These are phyloP conservation scores for Thaleichthys pacificus DNA, from an alignment of 2,797 vertebrate genomes.

Conservation along the genomic window DNA sequence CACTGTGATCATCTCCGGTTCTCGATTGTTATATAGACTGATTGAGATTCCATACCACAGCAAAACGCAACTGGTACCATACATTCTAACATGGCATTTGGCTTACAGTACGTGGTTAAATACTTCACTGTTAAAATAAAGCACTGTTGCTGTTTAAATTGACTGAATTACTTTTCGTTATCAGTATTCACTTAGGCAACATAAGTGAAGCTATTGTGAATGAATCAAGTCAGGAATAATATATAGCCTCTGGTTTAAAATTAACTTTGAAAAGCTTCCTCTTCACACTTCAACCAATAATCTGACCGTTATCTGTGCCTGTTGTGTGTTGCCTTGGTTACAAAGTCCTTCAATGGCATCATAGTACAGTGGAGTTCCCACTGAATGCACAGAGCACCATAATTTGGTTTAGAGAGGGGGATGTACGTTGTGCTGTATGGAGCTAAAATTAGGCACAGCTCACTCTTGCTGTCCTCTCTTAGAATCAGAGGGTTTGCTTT, in stretches of 20 bases:
- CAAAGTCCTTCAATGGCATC: conserved; percentile 69
- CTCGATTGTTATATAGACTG: conserved; percentile 17
- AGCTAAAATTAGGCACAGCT: conserved; percentile 61
- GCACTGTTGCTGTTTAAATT: background rate
- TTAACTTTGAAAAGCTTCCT: conserved; percentile 51
- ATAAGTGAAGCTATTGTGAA: conserved; percentile 17
- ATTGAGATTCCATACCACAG: conserved; percentile 10
- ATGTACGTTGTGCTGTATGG: conserved; percentile 41
- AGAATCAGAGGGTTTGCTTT: conserved; percentile 49
- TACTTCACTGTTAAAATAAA: too few relatives aligned
- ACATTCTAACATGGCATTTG: background rate
- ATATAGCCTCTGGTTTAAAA: conserved; percentile 38
- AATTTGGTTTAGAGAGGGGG: conserved; percentile 51
- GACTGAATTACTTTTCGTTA: background rate
- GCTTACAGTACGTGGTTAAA: too few relatives aligned
- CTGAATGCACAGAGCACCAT: conserved; percentile 48
- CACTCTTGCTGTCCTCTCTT: conserved; percentile 31
- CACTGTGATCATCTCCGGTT: conserved; percentile 43
- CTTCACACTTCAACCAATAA: conserved; percentile 66
- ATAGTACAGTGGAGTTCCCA: conserved; percentile 58
- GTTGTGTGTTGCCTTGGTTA: conserved; percentile 81
- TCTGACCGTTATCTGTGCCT: conserved; percentile 70
- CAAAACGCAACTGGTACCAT: background rate
- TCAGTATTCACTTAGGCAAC: conserved; percentile 2
- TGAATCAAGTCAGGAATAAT: conserved; percentile 12